Conservation (phyloP, 2,797 vertebrate species). For the Decapterus maruadsi region DNA sequence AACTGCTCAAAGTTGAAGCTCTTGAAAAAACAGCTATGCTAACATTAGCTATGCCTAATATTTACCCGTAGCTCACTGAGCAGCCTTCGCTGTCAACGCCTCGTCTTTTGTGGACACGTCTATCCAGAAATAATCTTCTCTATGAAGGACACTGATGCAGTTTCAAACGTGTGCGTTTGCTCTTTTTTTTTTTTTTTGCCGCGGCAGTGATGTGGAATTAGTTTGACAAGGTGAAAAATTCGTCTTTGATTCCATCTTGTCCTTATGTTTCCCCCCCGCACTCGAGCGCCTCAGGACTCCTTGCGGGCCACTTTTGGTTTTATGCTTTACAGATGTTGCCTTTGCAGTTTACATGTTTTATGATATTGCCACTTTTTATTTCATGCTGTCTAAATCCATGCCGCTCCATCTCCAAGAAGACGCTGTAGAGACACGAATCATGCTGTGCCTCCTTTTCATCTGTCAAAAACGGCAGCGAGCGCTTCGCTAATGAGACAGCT, state of each 20-base stretch:
- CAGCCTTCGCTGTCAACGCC: too few relatives aligned
- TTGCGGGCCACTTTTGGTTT: conserved; percentile 20
- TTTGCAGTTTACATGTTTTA: conserved; percentile 16
- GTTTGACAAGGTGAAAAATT: conserved; percentile 1
- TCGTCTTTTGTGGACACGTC: not conserved
- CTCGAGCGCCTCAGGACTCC: conserved; percentile 11
- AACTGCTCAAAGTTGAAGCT: too few relatives aligned
- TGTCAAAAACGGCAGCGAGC: conserved; percentile 6
- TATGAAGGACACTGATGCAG: not conserved
- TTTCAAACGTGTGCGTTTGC: not conserved
- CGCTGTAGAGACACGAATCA: conserved; percentile 20
- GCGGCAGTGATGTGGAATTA: not conserved
- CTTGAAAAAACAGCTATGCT: too few relatives aligned
- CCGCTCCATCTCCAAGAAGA: not conserved
- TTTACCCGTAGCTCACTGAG: too few relatives aligned
- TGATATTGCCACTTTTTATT: not conserved
- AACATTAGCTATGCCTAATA: too few relatives aligned
- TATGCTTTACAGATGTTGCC: conserved; percentile 28
- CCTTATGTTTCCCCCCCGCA: not conserved
- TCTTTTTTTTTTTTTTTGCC: not conserved
- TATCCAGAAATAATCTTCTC: not conserved
- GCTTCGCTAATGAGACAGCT: conserved; percentile 22
- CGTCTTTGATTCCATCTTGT: conserved; percentile 13
- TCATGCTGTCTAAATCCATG: conserved; percentile 5
- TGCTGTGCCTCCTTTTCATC: conserved; percentile 32